These are phyloP conservation scores for Myopa testacea DNA, from an alignment of 2,888 invertebrate genomes.

Conservation along the genomic window DNA sequence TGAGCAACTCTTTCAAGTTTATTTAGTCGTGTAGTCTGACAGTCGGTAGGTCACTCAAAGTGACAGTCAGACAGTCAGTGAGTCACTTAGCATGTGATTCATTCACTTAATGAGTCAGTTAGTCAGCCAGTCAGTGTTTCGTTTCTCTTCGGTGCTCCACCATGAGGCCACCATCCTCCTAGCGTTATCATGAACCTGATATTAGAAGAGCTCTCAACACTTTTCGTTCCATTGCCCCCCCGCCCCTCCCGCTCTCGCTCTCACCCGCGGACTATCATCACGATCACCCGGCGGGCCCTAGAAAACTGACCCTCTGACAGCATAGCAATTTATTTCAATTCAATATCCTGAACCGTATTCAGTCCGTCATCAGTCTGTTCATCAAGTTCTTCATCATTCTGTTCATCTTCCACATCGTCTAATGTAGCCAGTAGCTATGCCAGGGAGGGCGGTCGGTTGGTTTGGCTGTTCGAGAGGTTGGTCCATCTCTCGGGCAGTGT, in stretches of 20 bases:
- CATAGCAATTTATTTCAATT: slow-evolving; percentile 26
- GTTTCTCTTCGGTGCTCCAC: neutral
- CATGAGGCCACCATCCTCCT: neutral
- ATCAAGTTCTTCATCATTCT: neutral
- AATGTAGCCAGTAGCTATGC: slow-evolving; percentile 34
- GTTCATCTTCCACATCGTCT: neutral
- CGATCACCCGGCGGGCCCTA: too few species aligned
- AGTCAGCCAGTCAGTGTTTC: neutral
- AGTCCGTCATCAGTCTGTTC: slow-evolving; percentile 4
- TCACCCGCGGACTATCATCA: too few species aligned
- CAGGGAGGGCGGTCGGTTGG: slow-evolving; percentile 19
- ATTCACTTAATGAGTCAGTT: neutral
- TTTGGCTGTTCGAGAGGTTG: neutral
- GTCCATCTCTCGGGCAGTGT: too few species aligned
- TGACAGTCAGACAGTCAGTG: neutral
- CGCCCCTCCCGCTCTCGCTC: too few species aligned
- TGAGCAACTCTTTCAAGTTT: too few species aligned
- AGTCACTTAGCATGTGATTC: neutral
- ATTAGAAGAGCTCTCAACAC: neutral
- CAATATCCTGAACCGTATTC: neutral
- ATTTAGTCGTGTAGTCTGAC: neutral
- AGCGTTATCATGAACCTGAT: neutral
- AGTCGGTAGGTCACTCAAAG: neutral
- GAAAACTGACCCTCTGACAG: neutral
- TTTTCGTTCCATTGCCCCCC: neutral